A percentile compares a stretch with the other conserved stretches of the same genome.
Conservation (phyloP, 64 coral and sea anemone genomes). For the Platygyra sinensis region DNA sequence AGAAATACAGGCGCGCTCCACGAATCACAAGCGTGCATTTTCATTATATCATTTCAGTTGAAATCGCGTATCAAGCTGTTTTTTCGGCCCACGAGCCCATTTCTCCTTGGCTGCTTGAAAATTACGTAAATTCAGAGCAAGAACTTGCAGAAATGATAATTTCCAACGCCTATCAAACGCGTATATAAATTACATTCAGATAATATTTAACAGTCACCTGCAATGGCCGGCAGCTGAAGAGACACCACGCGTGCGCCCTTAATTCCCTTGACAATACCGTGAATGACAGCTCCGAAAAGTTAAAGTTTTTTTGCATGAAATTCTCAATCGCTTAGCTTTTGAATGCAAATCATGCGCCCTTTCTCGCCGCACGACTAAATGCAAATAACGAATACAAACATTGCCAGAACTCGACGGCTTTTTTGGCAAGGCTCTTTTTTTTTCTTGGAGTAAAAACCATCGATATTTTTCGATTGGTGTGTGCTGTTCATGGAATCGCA, state of each 20-base stretch:
- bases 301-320: conserved; percentile 74
- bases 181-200: conserved; percentile 68
- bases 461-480: background rate
- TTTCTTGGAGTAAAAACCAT: background rate
- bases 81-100: background rate
- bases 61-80: background rate
- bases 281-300: conserved; percentile 77
- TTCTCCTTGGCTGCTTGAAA: background rate
- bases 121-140: conserved; percentile 30
- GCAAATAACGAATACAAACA: conserved; percentile 82
- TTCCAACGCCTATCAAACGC: conserved; percentile 63
- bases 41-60: background rate
- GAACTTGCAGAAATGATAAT: conserved; percentile 41
- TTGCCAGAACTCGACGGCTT: conserved; percentile 37
- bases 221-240: conserved; percentile 49
- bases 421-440: conserved; percentile 39
- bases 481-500: background rate
- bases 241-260: conserved; percentile 47
- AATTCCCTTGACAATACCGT: conserved; percentile 51
- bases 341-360: conserved; percentile 80
- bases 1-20: background rate
- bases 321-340: conserved; percentile 78
- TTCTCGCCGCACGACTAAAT: conserved; percentile 36
- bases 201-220: conserved; percentile 71
- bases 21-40: background rate